Percentiles rank a stretch among this genome's conserved stretches.
Evolutionary conservation across 2,113 vertebrate genomes (phyloP).

Genomic region (Oryzias curvinotus): DNA sequence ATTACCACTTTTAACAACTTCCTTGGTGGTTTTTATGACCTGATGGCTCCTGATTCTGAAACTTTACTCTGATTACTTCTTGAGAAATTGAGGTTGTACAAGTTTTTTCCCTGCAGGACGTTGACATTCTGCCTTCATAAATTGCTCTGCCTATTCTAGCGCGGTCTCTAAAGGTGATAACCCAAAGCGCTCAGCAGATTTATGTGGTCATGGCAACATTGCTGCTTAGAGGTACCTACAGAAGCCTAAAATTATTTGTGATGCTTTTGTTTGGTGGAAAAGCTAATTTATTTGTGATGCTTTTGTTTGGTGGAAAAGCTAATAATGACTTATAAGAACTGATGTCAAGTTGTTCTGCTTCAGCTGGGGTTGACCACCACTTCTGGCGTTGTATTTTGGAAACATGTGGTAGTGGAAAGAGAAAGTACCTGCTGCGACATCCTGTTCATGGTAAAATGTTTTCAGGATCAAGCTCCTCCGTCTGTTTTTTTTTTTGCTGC

Average conservation of each 20-base stretch:
- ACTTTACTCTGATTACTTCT: neutral
- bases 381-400: constrained; percentile 5
- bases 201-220: constrained; percentile 55
- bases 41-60: neutral
- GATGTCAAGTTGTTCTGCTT: constrained; percentile 37
- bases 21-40: neutral
- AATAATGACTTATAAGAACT: neutral
- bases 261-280: neutral
- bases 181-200: constrained; percentile 6
- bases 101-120: neutral
- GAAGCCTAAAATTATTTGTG: neutral
- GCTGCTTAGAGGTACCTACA: constrained; percentile 25
- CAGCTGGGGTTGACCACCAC: constrained; percentile 12
- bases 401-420: constrained; percentile 16
- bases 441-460: neutral
- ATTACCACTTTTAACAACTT: neutral
- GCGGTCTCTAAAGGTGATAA: constrained; percentile 13
- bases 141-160: constrained; percentile 3
- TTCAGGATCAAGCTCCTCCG: neutral
- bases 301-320: neutral
- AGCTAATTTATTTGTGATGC: neutral
- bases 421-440: constrained; percentile 16
- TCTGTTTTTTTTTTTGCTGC: neutral
- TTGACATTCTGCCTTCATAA: neutral
- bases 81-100: constrained; percentile 7